Evolutionary conservation across 2,888 invertebrate genomes (phyloP).

Genomic region (Encarsia formosa): DNA sequence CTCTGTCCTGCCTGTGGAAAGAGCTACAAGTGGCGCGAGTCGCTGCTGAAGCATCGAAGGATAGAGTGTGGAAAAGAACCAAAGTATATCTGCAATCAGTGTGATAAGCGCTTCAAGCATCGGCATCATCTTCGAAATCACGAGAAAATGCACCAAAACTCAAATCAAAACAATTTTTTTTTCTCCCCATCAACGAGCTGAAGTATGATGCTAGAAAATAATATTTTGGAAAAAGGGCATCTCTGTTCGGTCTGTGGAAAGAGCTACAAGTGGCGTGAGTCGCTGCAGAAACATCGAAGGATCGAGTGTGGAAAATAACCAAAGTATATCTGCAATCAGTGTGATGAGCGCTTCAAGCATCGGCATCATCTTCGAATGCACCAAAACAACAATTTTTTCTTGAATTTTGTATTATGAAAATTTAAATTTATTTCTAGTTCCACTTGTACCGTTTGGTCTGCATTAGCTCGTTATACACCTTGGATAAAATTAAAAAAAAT

Average conservation of each 20-base stretch:
- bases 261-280: constrained; percentile 43
- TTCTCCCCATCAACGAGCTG: too few relatives aligned
- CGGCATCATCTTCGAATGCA: constrained; percentile 52
- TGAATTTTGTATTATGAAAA: too few relatives aligned
- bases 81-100: constrained; percentile 44
- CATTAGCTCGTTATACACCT: too few relatives aligned
- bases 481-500: too few relatives aligned
- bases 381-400: constrained; percentile 36
- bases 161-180: too few relatives aligned
- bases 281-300: constrained; percentile 42
- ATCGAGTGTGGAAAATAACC: constrained; percentile 45
- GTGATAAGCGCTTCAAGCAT: constrained; percentile 51
- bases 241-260: constrained; percentile 38
- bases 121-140: constrained; percentile 52
- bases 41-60: constrained; percentile 42
- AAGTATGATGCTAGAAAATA: too few relatives aligned
- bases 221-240: constrained; percentile 5
- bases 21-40: constrained; percentile 43
- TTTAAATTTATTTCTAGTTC: too few relatives aligned
- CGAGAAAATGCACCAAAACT: too few relatives aligned
- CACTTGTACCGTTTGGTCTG: too few relatives aligned
- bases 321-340: constrained; percentile 44
- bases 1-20: constrained; percentile 37
- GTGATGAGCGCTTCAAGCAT: constrained; percentile 51
- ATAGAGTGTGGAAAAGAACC: constrained; percentile 45